Conservation (phyloP, 1,140 invertebrate genomes). For the Psilanteris sp. region DNA sequence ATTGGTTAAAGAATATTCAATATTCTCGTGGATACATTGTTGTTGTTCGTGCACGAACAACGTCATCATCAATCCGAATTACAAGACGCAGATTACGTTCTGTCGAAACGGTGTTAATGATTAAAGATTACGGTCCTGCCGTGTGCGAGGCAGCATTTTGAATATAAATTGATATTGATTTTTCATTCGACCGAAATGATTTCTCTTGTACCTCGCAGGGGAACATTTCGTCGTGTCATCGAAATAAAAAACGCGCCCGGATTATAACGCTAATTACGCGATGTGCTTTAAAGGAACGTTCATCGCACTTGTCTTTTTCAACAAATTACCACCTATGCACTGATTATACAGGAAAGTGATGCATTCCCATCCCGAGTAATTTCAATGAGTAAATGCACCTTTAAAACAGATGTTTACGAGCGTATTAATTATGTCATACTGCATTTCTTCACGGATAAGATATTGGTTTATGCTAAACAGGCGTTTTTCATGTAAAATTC, state of each 20-base stretch:
- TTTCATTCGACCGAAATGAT: slow-evolving; percentile 22
- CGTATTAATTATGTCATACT: slow-evolving; percentile 22
- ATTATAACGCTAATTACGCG: slow-evolving; percentile 15
- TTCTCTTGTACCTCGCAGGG: neutral
- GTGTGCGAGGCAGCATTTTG: slow-evolving; percentile 29
- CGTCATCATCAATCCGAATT: slow-evolving; percentile 42
- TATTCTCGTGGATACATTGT: slow-evolving; percentile 11
- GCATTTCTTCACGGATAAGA: no score
- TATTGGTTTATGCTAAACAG: no score
- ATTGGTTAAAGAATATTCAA: neutral
- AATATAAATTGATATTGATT: slow-evolving; percentile 52
- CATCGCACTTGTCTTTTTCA: slow-evolving; percentile 9
- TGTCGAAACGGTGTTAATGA: slow-evolving; percentile 45
- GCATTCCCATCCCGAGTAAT: slow-evolving; percentile 10
- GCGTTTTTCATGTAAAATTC: no score
- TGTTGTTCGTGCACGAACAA: slow-evolving; percentile 14
- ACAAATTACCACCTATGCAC: slow-evolving; percentile 16
- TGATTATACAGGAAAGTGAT: slow-evolving; percentile 18
- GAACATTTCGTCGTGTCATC: slow-evolving; percentile 1
- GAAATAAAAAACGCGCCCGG: slow-evolving; percentile 11
- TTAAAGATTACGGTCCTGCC: slow-evolving; percentile 32
- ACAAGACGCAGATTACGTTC: slow-evolving; percentile 32
- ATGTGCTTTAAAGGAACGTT: slow-evolving; percentile 7
- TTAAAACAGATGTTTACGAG: slow-evolving; percentile 24
- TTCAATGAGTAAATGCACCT: slow-evolving; percentile 6